Evolutionary conservation across 2,113 vertebrate genomes (phyloP).

Genomic region (Sitta europaea): DNA sequence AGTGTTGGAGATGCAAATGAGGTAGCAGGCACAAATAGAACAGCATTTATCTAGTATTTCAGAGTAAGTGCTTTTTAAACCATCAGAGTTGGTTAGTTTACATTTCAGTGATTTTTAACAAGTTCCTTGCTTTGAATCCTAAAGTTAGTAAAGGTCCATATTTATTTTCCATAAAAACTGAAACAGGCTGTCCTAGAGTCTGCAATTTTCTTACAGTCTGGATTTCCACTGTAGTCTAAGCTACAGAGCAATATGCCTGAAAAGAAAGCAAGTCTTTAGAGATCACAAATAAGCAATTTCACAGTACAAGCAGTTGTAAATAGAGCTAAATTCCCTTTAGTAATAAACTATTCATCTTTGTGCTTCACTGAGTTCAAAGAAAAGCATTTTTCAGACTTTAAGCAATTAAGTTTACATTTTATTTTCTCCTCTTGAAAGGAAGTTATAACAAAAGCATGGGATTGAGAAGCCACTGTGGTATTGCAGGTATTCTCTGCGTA

Average conservation of each 20-base stretch:
- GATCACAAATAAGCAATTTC: constrained; percentile 76
- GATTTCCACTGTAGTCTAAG: constrained; percentile 32
- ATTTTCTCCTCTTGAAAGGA: constrained; percentile 61
- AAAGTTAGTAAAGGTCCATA: background rate
- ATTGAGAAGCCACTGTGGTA: constrained; percentile 64
- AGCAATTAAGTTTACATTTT: constrained; percentile 74
- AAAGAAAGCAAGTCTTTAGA: constrained; percentile 64
- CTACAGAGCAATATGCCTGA: background rate
- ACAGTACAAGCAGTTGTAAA: constrained; percentile 74
- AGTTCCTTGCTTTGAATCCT: background rate
- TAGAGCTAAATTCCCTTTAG: constrained; percentile 76
- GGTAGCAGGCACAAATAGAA: background rate
- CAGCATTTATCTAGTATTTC: background rate
- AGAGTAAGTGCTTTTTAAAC: background rate
- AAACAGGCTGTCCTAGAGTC: background rate
- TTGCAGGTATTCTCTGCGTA: constrained; percentile 49
- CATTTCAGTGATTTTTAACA: background rate
- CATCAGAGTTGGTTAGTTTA: background rate
- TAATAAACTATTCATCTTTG: constrained; percentile 76
- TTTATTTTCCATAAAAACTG: background rate
- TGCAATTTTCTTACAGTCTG: background rate
- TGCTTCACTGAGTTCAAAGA: constrained; percentile 74
- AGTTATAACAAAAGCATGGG: constrained; percentile 63
- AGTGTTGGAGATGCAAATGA: background rate
- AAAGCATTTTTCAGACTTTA: constrained; percentile 74